phyloP scores from a whole-genome alignment of 2,888 invertebrate genomes.

The Orthosia gracilis region DNA sequence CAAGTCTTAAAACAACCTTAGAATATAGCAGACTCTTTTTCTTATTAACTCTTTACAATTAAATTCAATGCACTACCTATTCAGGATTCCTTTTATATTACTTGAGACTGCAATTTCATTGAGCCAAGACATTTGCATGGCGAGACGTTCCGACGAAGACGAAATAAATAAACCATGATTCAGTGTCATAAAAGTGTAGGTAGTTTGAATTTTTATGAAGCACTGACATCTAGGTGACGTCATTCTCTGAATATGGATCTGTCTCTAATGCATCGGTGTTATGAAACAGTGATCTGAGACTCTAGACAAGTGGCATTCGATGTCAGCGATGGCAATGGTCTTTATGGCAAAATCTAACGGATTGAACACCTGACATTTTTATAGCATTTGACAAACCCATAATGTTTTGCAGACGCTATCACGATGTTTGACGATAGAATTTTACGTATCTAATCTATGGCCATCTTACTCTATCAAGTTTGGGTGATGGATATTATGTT shows the following conservation, averaged over 20 bases:
- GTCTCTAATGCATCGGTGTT: neutral
- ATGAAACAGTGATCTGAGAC: neutral
- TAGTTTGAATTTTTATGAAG: constrained; percentile 42
- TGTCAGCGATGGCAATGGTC: no score
- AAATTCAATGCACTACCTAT: constrained; percentile 9
- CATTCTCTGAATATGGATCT: constrained; percentile 21
- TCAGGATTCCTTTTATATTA: constrained; percentile 2
- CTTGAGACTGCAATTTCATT: constrained; percentile 50
- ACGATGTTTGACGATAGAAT: no score
- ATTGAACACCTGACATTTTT: no score
- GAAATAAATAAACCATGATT: constrained; percentile 57
- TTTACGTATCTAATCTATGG: no score
- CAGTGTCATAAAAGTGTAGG: constrained; percentile 44
- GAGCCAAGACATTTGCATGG: constrained; percentile 56
- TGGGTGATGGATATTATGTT: neutral
- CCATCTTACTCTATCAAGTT: neutral
- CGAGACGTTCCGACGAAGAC: constrained; percentile 45
- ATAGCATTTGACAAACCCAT: no score
- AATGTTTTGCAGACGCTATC: no score
- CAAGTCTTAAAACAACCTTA: neutral
- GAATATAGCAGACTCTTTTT: neutral
- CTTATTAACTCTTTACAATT: neutral
- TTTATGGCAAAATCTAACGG: no score
- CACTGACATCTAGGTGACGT: constrained; percentile 34
- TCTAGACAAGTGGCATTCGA: no score